Evolutionary conservation across 2,888 invertebrate species (phyloP).

Genomic region (Parnassius glacialis): DNA sequence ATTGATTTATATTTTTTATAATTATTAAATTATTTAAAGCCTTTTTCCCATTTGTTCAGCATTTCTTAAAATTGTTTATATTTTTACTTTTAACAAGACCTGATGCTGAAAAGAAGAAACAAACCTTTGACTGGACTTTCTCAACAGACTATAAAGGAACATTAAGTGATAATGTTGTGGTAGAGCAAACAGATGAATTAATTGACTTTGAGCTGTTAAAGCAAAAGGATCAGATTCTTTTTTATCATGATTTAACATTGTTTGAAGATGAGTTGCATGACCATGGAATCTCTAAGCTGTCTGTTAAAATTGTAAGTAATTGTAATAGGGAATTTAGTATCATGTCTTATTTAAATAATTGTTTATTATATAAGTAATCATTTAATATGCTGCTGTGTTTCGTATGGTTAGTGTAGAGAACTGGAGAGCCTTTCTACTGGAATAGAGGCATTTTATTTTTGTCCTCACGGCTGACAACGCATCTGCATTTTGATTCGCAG

Average conservation of each 20-base stretch:
- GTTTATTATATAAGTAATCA: no score
- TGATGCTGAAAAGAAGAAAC: conserved; percentile 88
- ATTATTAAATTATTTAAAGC: no score
- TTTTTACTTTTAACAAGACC: conserved; percentile 74
- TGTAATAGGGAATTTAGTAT: background rate
- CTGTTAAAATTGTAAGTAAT: conserved; percentile 94
- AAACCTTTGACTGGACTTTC: conserved; percentile 99
- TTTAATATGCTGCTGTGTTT: no score
- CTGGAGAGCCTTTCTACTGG: no score
- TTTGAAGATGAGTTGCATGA: conserved; percentile 99
- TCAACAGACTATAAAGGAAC: conserved; percentile 95
- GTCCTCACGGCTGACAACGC: no score
- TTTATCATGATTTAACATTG: conserved; percentile 95
- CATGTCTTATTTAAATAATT: no score
- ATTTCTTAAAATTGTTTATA: background rate
- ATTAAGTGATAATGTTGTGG: conserved; percentile 79
- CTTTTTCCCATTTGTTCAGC: no score
- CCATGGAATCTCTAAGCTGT: conserved; percentile 94
- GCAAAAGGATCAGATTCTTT: conserved; percentile 93
- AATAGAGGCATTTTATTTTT: no score
- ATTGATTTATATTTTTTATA: no score
- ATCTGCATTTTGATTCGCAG: no score
- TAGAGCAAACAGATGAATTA: conserved; percentile 84
- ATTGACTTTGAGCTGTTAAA: conserved; percentile 95
- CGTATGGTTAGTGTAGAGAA: no score